phyloP scores from a whole-genome alignment of 2,888 invertebrate genomes.

The Noctua pronuba region DNA sequence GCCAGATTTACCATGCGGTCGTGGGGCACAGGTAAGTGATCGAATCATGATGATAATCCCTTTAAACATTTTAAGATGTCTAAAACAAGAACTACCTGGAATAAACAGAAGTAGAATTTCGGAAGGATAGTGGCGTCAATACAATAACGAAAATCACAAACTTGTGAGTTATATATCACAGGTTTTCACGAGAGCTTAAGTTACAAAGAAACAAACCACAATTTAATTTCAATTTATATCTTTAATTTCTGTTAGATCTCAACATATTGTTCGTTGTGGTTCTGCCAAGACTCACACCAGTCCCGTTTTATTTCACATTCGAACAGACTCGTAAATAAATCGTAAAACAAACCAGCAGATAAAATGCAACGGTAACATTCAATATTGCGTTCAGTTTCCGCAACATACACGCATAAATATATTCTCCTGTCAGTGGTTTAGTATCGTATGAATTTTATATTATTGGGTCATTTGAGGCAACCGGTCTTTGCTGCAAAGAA shows the following conservation, averaged over 20 bases:
- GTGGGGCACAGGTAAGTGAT: neutral
- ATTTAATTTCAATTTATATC: neutral
- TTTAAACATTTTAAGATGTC: too few relatives aligned
- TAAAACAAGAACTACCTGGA: too few relatives aligned
- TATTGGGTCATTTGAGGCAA: neutral
- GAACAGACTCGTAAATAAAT: conserved; percentile 49
- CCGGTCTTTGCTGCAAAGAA: neutral
- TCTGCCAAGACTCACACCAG: conserved; percentile 47
- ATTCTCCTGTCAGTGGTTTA: neutral
- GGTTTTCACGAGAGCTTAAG: neutral
- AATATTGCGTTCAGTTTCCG: conserved; percentile 38
- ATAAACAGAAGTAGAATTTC: too few relatives aligned
- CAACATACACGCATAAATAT: conserved; percentile 1
- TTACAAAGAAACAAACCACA: neutral
- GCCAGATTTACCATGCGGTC: neutral
- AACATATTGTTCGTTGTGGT: neutral
- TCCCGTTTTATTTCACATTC: conserved; percentile 51
- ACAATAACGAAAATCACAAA: neutral
- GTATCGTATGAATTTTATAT: neutral
- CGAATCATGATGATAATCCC: neutral
- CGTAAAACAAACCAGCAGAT: conserved; percentile 45
- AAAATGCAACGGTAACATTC: conserved; percentile 50
- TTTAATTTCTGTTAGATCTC: conserved; percentile 28
- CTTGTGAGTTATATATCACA: neutral
- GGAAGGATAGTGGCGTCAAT: neutral